phyloP scores from a whole-genome alignment of 2,888 invertebrate species.

The Phyllotreta cruciferae region DNA sequence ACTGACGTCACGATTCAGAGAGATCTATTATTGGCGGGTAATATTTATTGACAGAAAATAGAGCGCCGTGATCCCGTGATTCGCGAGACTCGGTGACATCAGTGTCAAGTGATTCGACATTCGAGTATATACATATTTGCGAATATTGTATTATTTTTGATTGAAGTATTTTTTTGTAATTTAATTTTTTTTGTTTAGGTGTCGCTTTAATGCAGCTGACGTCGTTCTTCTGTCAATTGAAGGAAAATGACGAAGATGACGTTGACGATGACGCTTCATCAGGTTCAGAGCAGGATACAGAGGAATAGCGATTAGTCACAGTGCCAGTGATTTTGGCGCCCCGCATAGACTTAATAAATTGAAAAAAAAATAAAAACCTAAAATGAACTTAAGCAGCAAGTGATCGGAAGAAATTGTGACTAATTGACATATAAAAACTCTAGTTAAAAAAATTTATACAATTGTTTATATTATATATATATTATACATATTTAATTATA shows the following conservation, averaged over 20 bases:
- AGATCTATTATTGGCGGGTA: too few relatives aligned
- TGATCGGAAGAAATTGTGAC: conserved; percentile 23
- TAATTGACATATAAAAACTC: conserved; percentile 40
- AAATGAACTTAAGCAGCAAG: conserved; percentile 33
- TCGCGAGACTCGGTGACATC: too few relatives aligned
- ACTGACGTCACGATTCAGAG: too few relatives aligned
- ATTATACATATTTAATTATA: conserved; percentile 54
- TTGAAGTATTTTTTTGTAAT: background rate
- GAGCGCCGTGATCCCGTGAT: too few relatives aligned
- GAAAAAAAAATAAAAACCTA: conserved; percentile 29
- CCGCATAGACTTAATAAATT: conserved; percentile 42
- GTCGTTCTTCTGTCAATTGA: conserved; percentile 74
- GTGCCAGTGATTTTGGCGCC: conserved; percentile 42
- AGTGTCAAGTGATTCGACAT: too few relatives aligned
- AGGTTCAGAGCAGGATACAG: conserved; percentile 29
- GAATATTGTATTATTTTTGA: too few relatives aligned
- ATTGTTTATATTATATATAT: conserved; percentile 58
- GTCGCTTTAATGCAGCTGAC: conserved; percentile 77
- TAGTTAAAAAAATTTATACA: conserved; percentile 60
- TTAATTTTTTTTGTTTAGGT: conserved; percentile 59
- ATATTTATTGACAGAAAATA: too few relatives aligned
- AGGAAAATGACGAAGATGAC: conserved; percentile 73
- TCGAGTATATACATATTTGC: too few relatives aligned
- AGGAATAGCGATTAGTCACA: conserved; percentile 27
- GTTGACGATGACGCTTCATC: conserved; percentile 63